Percentiles rank a stretch among this genome's conserved stretches.
Evolutionary conservation across 2,888 invertebrate genomes (phyloP).

Genomic region (Aquatica leii): DNA sequence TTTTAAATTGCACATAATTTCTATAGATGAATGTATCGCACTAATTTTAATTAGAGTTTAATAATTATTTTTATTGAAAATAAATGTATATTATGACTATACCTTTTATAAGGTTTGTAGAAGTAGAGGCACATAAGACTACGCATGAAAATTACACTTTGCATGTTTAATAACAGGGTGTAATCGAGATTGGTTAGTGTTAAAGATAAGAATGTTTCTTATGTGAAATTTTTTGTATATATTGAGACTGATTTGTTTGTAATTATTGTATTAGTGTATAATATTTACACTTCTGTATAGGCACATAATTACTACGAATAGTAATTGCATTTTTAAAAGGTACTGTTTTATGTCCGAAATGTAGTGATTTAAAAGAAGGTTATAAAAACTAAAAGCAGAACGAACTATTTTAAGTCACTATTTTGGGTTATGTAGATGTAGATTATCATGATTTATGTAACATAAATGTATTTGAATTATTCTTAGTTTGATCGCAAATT

Average conservation of each 20-base stretch:
- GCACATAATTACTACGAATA: slow-evolving; percentile 24
- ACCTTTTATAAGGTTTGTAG: slow-evolving; percentile 15
- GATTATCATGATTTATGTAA: neutral
- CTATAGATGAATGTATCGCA: too few species aligned
- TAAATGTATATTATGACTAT: slow-evolving; percentile 5
- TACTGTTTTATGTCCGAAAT: neutral
- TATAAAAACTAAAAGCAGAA: too few species aligned
- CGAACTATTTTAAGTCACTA: neutral
- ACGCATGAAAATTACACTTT: slow-evolving; percentile 15
- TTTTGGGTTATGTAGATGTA: neutral
- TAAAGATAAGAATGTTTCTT: slow-evolving; percentile 24
- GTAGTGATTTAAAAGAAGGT: neutral
- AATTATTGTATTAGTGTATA: slow-evolving; percentile 36
- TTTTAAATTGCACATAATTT: too few species aligned
- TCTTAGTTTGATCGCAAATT: neutral
- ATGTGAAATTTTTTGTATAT: slow-evolving; percentile 29
- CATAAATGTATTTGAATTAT: neutral
- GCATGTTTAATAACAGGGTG: slow-evolving; percentile 14
- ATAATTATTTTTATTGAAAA: slow-evolving; percentile 2
- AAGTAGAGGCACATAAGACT: slow-evolving; percentile 10
- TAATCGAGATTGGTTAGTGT: slow-evolving; percentile 26
- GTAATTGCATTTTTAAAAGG: slow-evolving; percentile 13
- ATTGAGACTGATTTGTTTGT: slow-evolving; percentile 36
- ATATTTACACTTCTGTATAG: slow-evolving; percentile 32
- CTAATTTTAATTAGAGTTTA: too few species aligned